A percentile compares a stretch with the other conserved stretches of the same genome.
These are phyloP conservation scores for Mareca penelope DNA, from an alignment of 2,797 vertebrate genomes.

Conservation along the genomic window DNA sequence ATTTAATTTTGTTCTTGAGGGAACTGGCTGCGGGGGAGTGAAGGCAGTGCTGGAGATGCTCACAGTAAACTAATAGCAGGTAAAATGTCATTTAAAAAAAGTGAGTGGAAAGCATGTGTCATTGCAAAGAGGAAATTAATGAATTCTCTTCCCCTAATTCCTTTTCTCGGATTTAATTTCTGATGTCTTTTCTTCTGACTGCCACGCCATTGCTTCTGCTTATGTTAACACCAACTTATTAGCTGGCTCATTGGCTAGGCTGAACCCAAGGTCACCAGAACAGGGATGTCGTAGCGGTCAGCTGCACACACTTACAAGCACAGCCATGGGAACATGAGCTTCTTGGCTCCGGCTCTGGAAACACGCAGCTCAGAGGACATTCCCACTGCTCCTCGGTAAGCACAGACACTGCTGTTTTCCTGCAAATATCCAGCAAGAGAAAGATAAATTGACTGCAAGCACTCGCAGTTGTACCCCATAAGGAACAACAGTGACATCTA, in stretches of 20 bases:
- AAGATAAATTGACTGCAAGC: neutral
- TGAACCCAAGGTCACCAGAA: neutral
- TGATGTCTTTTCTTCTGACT: slow-evolving; percentile 34
- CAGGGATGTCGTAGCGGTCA: neutral
- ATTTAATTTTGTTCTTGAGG: slow-evolving; percentile 72
- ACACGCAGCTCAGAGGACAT: neutral
- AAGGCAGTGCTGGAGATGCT: neutral
- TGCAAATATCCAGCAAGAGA: neutral
- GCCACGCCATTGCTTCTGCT: neutral
- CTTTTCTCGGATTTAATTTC: slow-evolving; percentile 47
- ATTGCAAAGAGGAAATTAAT: slow-evolving; percentile 47
- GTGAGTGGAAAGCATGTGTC: slow-evolving; percentile 26
- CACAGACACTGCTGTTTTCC: neutral
- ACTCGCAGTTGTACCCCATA: neutral
- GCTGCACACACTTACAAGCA: neutral
- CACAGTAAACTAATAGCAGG: slow-evolving; percentile 57
- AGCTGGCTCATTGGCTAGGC: slow-evolving; percentile 18
- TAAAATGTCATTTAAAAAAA: slow-evolving; percentile 67
- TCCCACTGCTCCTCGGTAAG: neutral
- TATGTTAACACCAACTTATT: slow-evolving; percentile 28
- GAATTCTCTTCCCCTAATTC: slow-evolving; percentile 22
- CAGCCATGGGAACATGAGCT: neutral
- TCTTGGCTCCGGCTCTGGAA: neutral
- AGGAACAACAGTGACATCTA: neutral
- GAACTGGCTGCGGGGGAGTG: slow-evolving; percentile 10